Conservation (phyloP, 2,797 vertebrate species). For the Lycodopsis pacificus region DNA sequence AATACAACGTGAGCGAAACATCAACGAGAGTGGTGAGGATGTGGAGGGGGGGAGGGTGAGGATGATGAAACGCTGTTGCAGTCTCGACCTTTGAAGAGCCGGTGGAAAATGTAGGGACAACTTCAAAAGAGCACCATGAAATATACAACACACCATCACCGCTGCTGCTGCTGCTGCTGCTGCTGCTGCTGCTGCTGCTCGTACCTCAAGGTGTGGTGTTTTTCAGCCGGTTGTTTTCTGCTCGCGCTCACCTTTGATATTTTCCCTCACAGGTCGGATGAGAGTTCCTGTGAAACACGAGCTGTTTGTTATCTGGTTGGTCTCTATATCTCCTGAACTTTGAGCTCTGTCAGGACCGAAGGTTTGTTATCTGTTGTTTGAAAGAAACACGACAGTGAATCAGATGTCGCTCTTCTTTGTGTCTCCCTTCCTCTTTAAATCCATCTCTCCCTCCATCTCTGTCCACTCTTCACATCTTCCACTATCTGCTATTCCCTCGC, state of each 20-base stretch:
- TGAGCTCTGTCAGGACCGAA: constrained; percentile 41
- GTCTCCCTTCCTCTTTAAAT: constrained; percentile 47
- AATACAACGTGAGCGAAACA: constrained; percentile 63
- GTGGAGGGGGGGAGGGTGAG: constrained; percentile 17
- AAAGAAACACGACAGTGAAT: constrained; percentile 55
- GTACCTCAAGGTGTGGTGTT: constrained; percentile 56
- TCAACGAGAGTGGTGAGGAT: constrained; percentile 48
- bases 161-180: constrained; percentile 20
- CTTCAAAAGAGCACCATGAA: constrained; percentile 81
- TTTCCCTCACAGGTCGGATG: constrained; percentile 34
- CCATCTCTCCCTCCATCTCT: constrained; percentile 61
- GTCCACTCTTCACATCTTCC: constrained; percentile 67
- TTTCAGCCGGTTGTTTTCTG: constrained; percentile 50
- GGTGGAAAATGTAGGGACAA: constrained; percentile 70
- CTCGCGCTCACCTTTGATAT: constrained; percentile 53
- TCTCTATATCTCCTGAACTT: constrained; percentile 52
- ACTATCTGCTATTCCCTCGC: constrained; percentile 58
- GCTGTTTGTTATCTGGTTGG: constrained; percentile 41
- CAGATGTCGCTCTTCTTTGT: constrained; percentile 44
- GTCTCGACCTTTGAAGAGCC: constrained; percentile 78
- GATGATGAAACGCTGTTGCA: constrained; percentile 69
- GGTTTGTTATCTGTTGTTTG: constrained; percentile 50
- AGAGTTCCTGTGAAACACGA: constrained; percentile 39
- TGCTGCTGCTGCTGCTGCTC: constrained; percentile 21
- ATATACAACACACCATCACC: constrained; percentile 70